Percentiles rank a stretch among this genome's conserved stretches.
These are phyloP conservation scores for Acrobasis repandana DNA, from an alignment of 2,888 invertebrate genomes.

Conservation along the genomic window DNA sequence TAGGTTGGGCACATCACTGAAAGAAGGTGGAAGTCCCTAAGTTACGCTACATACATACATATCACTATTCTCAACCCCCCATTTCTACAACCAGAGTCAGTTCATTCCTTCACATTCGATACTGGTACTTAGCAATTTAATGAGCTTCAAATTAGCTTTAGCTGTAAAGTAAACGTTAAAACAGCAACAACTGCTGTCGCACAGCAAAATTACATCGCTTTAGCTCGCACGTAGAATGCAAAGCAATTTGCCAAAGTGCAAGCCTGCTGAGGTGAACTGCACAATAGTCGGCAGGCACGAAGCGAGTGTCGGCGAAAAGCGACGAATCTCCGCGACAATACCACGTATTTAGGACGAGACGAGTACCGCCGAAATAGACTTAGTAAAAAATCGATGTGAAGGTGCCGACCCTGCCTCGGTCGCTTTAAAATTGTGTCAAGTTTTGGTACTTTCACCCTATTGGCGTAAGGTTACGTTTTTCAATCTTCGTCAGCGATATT, in stretches of 20 bases:
- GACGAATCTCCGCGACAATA: conserved; percentile 47
- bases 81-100: too few relatives aligned
- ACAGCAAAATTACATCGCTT: background rate
- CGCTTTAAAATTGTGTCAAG: conserved; percentile 67
- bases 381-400: conserved; percentile 64
- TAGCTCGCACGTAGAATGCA: conserved; percentile 34
- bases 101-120: too few relatives aligned
- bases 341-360: conserved; percentile 51
- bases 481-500: background rate
- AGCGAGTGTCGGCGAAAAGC: conserved; percentile 32
- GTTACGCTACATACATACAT: too few relatives aligned
- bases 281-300: conserved; percentile 30
- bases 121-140: too few relatives aligned
- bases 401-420: conserved; percentile 41
- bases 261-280: conserved; percentile 33
- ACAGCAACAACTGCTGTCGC: too few relatives aligned
- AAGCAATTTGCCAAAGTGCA: conserved; percentile 50
- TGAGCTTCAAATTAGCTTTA: too few relatives aligned
- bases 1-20: too few relatives aligned
- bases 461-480: conserved; percentile 1
- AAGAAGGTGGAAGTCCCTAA: too few relatives aligned
- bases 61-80: too few relatives aligned
- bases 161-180: too few relatives aligned
- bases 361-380: conserved; percentile 55
- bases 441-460: conserved; percentile 48